These are phyloP conservation scores for Ruditapes philippinarum DNA, from an alignment of 1,140 invertebrate species.

Conservation along the genomic window DNA sequence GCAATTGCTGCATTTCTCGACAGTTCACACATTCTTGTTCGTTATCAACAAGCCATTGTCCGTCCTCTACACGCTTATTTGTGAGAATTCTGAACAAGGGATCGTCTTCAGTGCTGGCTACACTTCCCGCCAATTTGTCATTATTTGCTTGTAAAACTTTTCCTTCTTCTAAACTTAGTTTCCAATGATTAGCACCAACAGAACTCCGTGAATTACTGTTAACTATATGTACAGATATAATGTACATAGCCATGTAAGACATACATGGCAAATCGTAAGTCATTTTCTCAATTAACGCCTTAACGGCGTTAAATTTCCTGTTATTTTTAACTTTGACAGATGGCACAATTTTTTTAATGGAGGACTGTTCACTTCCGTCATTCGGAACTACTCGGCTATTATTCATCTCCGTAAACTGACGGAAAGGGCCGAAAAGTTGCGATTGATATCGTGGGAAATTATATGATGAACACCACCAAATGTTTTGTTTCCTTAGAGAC, in stretches of 20 bases:
- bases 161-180: constrained; percentile 90
- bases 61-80: constrained; percentile 86
- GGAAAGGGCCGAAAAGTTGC: no score
- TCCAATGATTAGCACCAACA: constrained; percentile 89
- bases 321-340: constrained; percentile 58
- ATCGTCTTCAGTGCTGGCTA: constrained; percentile 70
- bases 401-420: no score
- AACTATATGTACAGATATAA: constrained; percentile 90
- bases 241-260: constrained; percentile 86
- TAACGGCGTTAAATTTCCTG: background rate
- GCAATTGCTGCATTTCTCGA: constrained; percentile 19
- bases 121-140: constrained; percentile 67
- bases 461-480: no score
- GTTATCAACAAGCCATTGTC: constrained; percentile 76
- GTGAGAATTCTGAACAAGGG: constrained; percentile 83
- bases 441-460: no score
- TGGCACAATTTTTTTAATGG: constrained; percentile 60
- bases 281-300: constrained; percentile 69
- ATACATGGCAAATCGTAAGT: constrained; percentile 82
- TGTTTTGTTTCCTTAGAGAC: no score
- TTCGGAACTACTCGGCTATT: background rate
- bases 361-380: constrained; percentile 44
- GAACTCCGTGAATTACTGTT: constrained; percentile 91
- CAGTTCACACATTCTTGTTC: constrained; percentile 42
- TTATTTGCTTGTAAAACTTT: constrained; percentile 89